phyloP scores from a whole-genome alignment of 2,888 invertebrate species.

The Ectemnius lituratus region DNA sequence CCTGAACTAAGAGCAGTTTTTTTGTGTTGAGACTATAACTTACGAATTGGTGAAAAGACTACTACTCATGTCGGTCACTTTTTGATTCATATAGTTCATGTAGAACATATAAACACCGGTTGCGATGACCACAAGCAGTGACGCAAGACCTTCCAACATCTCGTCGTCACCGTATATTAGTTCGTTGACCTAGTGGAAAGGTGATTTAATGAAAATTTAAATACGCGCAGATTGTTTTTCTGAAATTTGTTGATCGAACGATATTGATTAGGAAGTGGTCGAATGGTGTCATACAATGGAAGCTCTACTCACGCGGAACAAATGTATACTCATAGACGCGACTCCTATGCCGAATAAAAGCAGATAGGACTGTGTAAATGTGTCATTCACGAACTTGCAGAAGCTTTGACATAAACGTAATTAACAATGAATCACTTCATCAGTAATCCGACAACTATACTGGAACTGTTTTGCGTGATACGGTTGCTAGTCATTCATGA shows the following conservation, averaged over 20 bases:
- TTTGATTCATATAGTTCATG: background rate
- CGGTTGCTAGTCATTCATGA: too few species aligned
- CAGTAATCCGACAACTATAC: too few species aligned
- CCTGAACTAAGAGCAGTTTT: background rate
- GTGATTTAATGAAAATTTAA: too few species aligned
- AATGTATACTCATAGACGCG: background rate
- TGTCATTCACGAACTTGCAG: background rate
- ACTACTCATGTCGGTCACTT: background rate
- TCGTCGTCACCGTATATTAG: too few species aligned
- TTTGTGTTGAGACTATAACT: background rate
- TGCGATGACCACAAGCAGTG: background rate
- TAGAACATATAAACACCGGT: constrained; percentile 3
- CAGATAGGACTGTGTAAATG: background rate
- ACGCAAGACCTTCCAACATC: background rate
- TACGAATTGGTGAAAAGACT: background rate
- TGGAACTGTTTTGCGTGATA: too few species aligned
- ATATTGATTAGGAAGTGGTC: too few species aligned
- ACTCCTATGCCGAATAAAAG: background rate
- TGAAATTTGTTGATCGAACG: too few species aligned
- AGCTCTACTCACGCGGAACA: background rate
- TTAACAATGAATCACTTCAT: too few species aligned
- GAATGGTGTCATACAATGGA: background rate
- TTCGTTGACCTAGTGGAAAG: too few species aligned
- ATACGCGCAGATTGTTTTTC: too few species aligned
- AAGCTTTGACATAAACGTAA: background rate